Evolutionary conservation across 2,888 invertebrate genomes (phyloP), one percentile per base, ranked within the genome.

Genomic region (Hermaeophaga mercurialis): DNA sequence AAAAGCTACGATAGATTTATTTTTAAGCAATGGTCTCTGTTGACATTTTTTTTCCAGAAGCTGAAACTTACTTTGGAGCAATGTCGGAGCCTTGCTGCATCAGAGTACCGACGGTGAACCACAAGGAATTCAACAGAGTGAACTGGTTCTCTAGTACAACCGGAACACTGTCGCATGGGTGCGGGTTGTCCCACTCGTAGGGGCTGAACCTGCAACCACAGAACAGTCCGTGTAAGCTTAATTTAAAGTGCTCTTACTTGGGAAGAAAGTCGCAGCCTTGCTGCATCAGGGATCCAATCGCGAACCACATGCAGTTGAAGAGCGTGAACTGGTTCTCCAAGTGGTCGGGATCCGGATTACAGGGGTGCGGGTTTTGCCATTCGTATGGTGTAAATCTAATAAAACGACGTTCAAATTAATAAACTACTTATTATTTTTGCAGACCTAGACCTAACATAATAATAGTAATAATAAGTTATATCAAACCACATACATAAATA

Each of bases 301-400:
- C 94, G 81, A 97, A 97, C 97, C 97, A 98, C 83, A 96, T 87
- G 80, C 94, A 94, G 84, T 96, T 96, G 81, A 91, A 84, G 76
- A 91, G 80, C 57, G 90, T 94, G 81, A 96, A 96, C 79, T 94
- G 92, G 77, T 94, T 96, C 80, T 95, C 94, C 76, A 94, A 81
- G 64, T 87, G 86, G 69, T 90, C 89, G 72, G 87, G 86, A 73
- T 85, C 84, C 54, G 89, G 88, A 76, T 92, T 90, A 74, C 91
- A 89, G 61, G 92, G 91, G 71, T 91, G 90, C 54, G 91, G 89
- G 79, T 89, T 90, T 76, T 94, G 91, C 94, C 94, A 94, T 82
- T 97, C 97, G 79, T 95, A 94, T 49, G 98, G 96, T 70, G 93
- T 94, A 77, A 93, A 92, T 85, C 93, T 93, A 79, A 19, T 31